Percentiles rank a stretch among this genome's conserved stretches.
Evolutionary conservation across 1,140 invertebrate genomes (phyloP).

Genomic region (Trialeurodes vaporariorum): DNA sequence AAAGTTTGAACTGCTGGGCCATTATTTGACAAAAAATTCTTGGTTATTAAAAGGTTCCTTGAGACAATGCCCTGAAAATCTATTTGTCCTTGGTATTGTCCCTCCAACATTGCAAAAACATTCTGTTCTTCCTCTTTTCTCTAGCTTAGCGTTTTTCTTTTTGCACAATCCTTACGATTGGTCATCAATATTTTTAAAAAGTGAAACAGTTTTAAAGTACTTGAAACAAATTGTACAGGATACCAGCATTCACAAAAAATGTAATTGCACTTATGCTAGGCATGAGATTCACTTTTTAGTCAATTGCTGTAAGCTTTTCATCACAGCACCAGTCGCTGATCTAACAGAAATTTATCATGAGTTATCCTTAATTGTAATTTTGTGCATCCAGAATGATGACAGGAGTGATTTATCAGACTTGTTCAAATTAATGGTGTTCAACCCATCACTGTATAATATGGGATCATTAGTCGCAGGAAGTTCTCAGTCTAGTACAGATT

Average conservation of each 20-base stretch:
- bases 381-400: slow-evolving; percentile 23
- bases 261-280: not conserved
- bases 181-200: slow-evolving; percentile 15
- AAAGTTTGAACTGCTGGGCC: not conserved
- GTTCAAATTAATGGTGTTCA: slow-evolving; percentile 21
- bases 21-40: slow-evolving; percentile 14
- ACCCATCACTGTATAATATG: not conserved
- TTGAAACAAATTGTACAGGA: slow-evolving; percentile 12
- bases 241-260: not conserved
- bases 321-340: not conserved
- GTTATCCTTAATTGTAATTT: slow-evolving; percentile 17
- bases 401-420: slow-evolving; percentile 19
- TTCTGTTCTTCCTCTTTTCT: slow-evolving; percentile 21
- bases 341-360: slow-evolving; percentile 11
- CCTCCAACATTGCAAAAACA: slow-evolving; percentile 18
- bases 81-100: slow-evolving; percentile 21
- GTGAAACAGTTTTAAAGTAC: slow-evolving; percentile 17
- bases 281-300: not conserved
- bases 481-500: no score
- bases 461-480: not conserved
- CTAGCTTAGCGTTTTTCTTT: not conserved
- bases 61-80: slow-evolving; percentile 19
- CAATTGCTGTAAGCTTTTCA: not conserved
- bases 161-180: slow-evolving; percentile 9
- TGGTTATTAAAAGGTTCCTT: slow-evolving; percentile 21